Evolutionary conservation across 2,888 invertebrate genomes (phyloP), one percentile per base, ranked within the genome.

Genomic region (Aporophyla lueneburgensis): DNA sequence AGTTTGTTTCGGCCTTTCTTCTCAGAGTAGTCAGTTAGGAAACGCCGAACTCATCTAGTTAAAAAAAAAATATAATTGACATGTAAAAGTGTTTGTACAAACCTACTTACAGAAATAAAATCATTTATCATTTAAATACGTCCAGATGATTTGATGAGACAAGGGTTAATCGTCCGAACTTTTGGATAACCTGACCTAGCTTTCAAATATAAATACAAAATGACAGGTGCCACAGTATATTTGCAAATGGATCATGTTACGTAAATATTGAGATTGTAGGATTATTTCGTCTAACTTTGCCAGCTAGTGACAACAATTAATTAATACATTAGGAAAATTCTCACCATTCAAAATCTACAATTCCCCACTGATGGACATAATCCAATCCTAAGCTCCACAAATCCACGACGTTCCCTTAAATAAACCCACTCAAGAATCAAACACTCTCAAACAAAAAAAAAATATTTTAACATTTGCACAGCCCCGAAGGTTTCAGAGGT

Each of bases 381-480:
- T 51, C 43, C 51, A 10, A 56, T 24, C 6, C n/a, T 61, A 51
- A 66, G 14, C 16, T 40, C 5, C 46, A 16, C 19, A 54, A 62
- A 63, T 51, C 53, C 40, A 0, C 1, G 40, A 53, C 54, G 27
- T 49, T 7, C 65, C 33, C 46, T 27, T 40, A 61, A 65, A 43
- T 40, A 71, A 63, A 56, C 49, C 33, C 21, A 62, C 71, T 53
- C 51, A 62, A 71, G 54, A 49, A 76, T 6, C 58, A 61, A 53
- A 74, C 40, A 40, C 16, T 5, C 7, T 33, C 10, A n/a, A 75
- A 62, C 21, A 62, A 76, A 61, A 69, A 68, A 33, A 76, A 66
- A 71, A 49, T 62, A 16, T 53, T 12, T 58, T 75, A 79, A 80
- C 63, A 83, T 87, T 81, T 78, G 61, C 73, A 63, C 51, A 76